phyloP scores from a whole-genome alignment of 2,888 invertebrate genomes.

The Argyra leucocephala region DNA sequence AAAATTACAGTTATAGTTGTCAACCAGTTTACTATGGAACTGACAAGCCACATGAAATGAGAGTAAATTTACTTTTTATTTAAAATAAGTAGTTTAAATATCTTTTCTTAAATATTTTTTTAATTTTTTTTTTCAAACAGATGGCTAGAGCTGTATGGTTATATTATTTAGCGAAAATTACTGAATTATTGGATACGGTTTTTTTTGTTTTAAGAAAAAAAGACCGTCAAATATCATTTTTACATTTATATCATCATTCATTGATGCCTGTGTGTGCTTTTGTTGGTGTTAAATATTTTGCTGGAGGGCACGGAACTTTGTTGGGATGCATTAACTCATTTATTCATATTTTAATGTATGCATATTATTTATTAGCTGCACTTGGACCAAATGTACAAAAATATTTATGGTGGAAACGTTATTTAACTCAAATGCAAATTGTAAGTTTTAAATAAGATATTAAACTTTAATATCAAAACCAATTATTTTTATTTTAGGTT shows the following conservation, averaged over 20 bases:
- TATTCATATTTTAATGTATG: slow-evolving; percentile 87
- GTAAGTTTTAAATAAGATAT: slow-evolving; percentile 44
- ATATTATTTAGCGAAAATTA: slow-evolving; percentile 43
- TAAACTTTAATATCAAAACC: no score
- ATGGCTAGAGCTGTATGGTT: slow-evolving; percentile 44
- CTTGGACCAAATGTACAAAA: slow-evolving; percentile 81
- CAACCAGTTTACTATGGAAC: slow-evolving; percentile 60
- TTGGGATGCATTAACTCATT: slow-evolving; percentile 80
- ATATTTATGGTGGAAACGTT: slow-evolving; percentile 90
- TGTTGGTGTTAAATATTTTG: slow-evolving; percentile 63
- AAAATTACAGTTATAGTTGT: slow-evolving; percentile 57
- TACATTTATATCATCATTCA: slow-evolving; percentile 79
- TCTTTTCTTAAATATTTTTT: not conserved
- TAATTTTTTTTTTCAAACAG: slow-evolving; percentile 24
- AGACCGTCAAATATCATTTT: slow-evolving; percentile 67
- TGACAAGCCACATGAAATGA: slow-evolving; percentile 48
- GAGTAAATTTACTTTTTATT: slow-evolving; percentile 39
- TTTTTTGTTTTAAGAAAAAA: slow-evolving; percentile 82
- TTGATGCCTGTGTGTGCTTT: slow-evolving; percentile 57
- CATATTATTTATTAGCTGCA: slow-evolving; percentile 79
- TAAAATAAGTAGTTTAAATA: not conserved
- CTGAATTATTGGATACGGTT: slow-evolving; percentile 45
- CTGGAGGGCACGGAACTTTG: slow-evolving; percentile 75
- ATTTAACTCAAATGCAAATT: slow-evolving; percentile 79
- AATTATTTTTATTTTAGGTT: slow-evolving; percentile 45